phyloP scores from a whole-genome alignment of 2,797 vertebrate species.

The Limnodromus scolopaceus region DNA sequence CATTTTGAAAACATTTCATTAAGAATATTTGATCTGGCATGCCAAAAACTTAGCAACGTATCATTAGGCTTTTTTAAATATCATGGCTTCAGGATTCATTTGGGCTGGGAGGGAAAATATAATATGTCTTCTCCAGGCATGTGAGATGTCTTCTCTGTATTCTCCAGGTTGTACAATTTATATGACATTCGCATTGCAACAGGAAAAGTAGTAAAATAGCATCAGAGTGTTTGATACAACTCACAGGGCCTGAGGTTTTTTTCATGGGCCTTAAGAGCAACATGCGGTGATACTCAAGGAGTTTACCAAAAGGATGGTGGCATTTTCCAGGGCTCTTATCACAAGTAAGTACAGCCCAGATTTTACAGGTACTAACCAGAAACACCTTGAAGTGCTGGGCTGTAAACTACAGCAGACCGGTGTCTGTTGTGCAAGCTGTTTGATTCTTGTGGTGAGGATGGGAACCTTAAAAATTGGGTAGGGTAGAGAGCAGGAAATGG shows the following conservation, averaged over 20 bases:
- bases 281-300: neutral
- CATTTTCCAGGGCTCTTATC: neutral
- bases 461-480: constrained; percentile 48
- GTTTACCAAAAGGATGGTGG: neutral
- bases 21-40: neutral
- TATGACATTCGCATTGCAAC: neutral
- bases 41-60: neutral
- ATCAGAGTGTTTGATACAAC: neutral
- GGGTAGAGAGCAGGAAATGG: constrained; percentile 59
- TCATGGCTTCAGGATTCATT: neutral
- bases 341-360: neutral
- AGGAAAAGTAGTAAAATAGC: neutral
- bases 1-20: neutral
- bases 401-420: neutral
- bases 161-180: neutral
- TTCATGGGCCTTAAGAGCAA: neutral
- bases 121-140: neutral
- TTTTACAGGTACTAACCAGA: neutral
- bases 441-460: constrained; percentile 47
- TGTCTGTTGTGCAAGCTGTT: constrained; percentile 23
- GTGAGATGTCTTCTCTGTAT: neutral
- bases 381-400: neutral
- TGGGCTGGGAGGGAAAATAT: neutral
- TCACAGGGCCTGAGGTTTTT: neutral
- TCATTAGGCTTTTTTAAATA: neutral